A percentile compares a stretch with the other conserved stretches of the same genome.
phyloP scores from a whole-genome alignment of 2,888 invertebrate genomes.

The Cerceris ruficornis region DNA sequence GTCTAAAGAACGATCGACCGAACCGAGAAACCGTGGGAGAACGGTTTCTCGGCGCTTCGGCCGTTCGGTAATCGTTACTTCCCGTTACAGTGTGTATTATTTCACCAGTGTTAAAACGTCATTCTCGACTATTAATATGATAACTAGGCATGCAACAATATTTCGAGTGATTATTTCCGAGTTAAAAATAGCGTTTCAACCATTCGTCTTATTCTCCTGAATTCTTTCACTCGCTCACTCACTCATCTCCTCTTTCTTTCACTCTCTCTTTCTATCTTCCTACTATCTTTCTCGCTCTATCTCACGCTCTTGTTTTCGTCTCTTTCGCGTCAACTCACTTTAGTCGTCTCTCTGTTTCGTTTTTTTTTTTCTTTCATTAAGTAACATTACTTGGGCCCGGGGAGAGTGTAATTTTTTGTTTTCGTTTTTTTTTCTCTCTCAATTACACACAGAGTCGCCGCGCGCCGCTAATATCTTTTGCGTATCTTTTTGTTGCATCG shows the following conservation, averaged over 20 bases:
- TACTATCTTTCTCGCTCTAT: constrained; percentile 37
- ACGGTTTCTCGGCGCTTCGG: constrained; percentile 9
- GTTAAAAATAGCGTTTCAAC: constrained; percentile 75
- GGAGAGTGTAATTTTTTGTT: constrained; percentile 75
- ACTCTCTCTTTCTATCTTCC: constrained; percentile 4
- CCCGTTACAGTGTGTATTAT: constrained; percentile 45
- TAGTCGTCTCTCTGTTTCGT: constrained; percentile 42
- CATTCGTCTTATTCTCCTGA: constrained; percentile 12
- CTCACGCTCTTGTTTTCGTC: constrained; percentile 28
- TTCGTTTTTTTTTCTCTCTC: constrained; percentile 46
- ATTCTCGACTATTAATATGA: constrained; percentile 62
- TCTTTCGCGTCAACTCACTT: constrained; percentile 47
- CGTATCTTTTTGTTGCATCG: not conserved
- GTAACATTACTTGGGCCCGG: constrained; percentile 81
- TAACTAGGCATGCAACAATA: constrained; percentile 81
- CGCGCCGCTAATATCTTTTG: constrained; percentile 59
- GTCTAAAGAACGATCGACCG: constrained; percentile 74
- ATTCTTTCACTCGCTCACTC: constrained; percentile 9
- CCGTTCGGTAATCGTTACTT: constrained; percentile 32
- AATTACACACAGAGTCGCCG: constrained; percentile 65
- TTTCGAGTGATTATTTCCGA: constrained; percentile 67
- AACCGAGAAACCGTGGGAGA: constrained; percentile 15
- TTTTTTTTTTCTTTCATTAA: constrained; percentile 48
- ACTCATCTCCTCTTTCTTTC: constrained; percentile 10
- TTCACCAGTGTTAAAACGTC: constrained; percentile 46